Conservation (phyloP, 2,113 vertebrate species). For the Syngnathus floridae region DNA sequence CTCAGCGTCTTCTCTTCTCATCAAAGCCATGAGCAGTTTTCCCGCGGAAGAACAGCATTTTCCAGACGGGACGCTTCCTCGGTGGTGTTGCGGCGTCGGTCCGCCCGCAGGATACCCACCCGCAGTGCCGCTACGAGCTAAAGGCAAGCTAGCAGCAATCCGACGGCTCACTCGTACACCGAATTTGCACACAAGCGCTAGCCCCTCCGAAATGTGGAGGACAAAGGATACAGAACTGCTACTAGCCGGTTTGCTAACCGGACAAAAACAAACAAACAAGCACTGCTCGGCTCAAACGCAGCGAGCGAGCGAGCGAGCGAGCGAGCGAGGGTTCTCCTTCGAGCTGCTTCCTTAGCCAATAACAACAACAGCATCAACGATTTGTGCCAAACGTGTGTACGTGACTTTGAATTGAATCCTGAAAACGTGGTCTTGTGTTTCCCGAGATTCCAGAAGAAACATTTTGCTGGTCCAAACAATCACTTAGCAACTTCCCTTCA, state of each 20-base stretch:
- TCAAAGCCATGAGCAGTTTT: slow-evolving; percentile 12
- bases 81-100: not conserved
- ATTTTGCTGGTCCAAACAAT: slow-evolving; percentile 2
- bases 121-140: not conserved
- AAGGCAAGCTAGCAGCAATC: not conserved
- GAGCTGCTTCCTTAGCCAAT: not conserved
- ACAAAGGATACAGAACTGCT: not conserved
- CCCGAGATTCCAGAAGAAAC: not conserved
- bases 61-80: not conserved
- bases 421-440: not conserved
- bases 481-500: not conserved
- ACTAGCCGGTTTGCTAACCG: not conserved
- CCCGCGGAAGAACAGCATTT: not conserved
- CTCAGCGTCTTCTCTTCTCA: slow-evolving; percentile 12
- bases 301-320: no score
- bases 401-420: not conserved
- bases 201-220: not conserved
- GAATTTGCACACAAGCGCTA: not conserved
- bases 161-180: not conserved
- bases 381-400: not conserved
- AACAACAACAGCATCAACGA: not conserved
- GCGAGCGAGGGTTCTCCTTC: slow-evolving; percentile 53
- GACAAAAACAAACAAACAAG: not conserved
- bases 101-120: not conserved
- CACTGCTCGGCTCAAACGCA: not conserved